Base-by-base conservation (phyloP, 1,140 invertebrate species). In the Odontomachus brunneus region DNA sequence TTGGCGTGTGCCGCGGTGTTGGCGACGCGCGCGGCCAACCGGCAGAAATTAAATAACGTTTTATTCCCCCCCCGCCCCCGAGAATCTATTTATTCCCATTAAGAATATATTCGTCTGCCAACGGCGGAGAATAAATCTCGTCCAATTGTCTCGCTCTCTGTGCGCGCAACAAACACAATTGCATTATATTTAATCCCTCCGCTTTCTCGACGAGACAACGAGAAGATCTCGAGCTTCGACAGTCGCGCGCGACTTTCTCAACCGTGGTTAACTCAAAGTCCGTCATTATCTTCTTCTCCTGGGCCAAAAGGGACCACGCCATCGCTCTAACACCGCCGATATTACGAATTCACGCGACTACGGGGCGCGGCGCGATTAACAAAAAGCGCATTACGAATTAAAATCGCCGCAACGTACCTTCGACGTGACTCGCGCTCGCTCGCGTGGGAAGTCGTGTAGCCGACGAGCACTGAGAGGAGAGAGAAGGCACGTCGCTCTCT, bases 331-430 rank as follows among this genome's bases (percentile, higher is more conserved):
- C 24, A 7, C 65, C 17, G 33, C 26, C 63, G 51, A 80, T 80
- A 55, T 44, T 67, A 69, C 17, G 29, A 80, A 71, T 78, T 67
- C 26, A 57, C 65, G 51, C 75, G 14, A 15, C 17, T 15, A 2
- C 22, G 3, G 17, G 22, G 24, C 29, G 22, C 55, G 38, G 22
- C 55, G 38, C 19, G 26, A 38, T 78, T 78, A 38, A 53, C 75
- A 80, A 69, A 80, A 80, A 80, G 75, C 49, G 63, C 75, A 71
- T 80, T 80, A 80, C 33, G 38, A 80, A 80, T 80, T 80, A 80
- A 80, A 80, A 71, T 57, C 33, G 22, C 38, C 17, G 49, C 63
- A 55, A 44, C 38, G 38, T 53, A 57, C n/a, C n/a, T n/a, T n/a
- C n/a, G n/a, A n/a, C n/a, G n/a, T n/a, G n/a, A n/a, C n/a, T n/a